phyloP scores from a whole-genome alignment of 2,888 invertebrate genomes.

The Brenthis daphne region DNA sequence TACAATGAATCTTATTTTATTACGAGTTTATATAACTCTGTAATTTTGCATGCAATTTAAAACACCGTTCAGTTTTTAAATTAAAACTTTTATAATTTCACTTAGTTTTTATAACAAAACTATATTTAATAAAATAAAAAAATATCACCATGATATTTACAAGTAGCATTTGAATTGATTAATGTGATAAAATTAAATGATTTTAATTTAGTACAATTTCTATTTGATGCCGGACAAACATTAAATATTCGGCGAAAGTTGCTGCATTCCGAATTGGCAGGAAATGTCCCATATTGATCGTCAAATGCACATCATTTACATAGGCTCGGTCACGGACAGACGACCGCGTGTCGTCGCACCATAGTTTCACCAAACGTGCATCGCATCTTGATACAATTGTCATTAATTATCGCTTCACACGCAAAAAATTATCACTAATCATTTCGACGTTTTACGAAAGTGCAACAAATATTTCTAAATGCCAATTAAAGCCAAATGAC shows the following conservation, averaged over 20 bases:
- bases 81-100: no score
- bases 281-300: slow-evolving; percentile 63
- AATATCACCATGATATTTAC: not conserved
- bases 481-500: slow-evolving; percentile 19
- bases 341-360: slow-evolving; percentile 42
- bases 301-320: slow-evolving; percentile 63
- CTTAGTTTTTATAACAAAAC: no score
- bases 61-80: no score
- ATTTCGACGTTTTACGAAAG: slow-evolving; percentile 38
- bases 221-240: not conserved
- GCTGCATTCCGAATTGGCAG: slow-evolving; percentile 59
- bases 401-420: slow-evolving; percentile 41
- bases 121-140: not conserved
- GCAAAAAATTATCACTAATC: slow-evolving; percentile 53
- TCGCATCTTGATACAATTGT: slow-evolving; percentile 48
- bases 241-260: slow-evolving; percentile 47
- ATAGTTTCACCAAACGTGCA: slow-evolving; percentile 67
- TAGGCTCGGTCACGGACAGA: slow-evolving; percentile 59
- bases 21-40: not conserved
- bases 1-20: slow-evolving; percentile 3
- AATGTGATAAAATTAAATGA: no score
- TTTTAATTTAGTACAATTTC: not conserved
- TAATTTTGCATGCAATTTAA: not conserved
- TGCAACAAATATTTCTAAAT: slow-evolving; percentile 25
- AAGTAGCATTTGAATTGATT: no score